phyloP scores from a whole-genome alignment of 2,797 vertebrate genomes.

The Florisuga fusca region DNA sequence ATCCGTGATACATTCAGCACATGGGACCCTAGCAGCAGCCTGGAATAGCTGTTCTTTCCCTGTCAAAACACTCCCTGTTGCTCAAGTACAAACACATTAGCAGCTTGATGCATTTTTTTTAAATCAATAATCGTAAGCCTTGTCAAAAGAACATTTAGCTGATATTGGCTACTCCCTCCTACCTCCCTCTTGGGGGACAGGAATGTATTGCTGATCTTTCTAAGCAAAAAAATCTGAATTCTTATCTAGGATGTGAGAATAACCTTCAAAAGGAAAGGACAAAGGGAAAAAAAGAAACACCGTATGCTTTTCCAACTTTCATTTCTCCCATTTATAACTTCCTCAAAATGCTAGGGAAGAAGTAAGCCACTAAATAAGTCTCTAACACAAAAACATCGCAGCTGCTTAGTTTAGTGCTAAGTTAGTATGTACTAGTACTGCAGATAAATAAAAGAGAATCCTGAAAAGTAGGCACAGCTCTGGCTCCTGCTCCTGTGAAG shows the following conservation, averaged over 20 bases:
- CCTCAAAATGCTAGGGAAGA: neutral
- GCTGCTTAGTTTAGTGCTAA: neutral
- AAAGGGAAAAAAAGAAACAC: rapidly evolving
- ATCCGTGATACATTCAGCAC: neutral
- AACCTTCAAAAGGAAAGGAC: neutral
- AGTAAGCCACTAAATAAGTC: rapidly evolving
- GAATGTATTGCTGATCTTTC: neutral
- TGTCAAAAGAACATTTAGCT: neutral
- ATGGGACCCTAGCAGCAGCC: neutral
- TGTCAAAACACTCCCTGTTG: neutral
- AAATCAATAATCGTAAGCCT: neutral
- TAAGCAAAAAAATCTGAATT: neutral
- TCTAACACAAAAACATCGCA: rapidly evolving
- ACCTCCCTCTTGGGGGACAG: rapidly evolving
- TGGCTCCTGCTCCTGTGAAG: neutral
- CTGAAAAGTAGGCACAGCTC: neutral
- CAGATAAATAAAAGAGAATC: neutral
- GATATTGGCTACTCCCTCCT: neutral
- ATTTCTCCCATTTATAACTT: neutral
- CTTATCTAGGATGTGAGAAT: neutral
- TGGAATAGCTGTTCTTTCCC: neutral
- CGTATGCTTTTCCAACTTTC: neutral
- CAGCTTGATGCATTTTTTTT: neutral
- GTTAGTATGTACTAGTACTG: neutral
- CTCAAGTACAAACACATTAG: neutral